A percentile compares a stretch with the other conserved stretches of the same genome.
Evolutionary conservation across 1,140 invertebrate species (phyloP).

Genomic region (Lepeophtheirus salmonis): DNA sequence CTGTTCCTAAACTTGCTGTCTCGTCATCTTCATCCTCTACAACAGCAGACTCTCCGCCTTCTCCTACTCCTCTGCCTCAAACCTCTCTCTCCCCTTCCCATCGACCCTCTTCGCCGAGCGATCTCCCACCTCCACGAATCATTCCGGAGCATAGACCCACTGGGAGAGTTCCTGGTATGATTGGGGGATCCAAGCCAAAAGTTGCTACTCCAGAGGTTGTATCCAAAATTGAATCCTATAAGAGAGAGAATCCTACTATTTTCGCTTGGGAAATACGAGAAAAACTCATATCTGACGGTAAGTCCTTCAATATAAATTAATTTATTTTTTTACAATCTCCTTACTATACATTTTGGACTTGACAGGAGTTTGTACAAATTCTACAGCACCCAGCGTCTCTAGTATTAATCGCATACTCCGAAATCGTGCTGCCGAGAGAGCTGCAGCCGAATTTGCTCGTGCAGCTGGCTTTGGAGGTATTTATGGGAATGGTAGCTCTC

Average conservation of each 20-base stretch:
- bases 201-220: conserved; percentile 90
- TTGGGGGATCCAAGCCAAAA: conserved; percentile 95
- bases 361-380: conserved; percentile 65
- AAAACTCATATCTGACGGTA: conserved; percentile 78
- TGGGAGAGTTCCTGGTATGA: conserved; percentile 51
- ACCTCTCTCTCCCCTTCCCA: no score
- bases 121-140: background rate
- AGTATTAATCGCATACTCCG: conserved; percentile 78
- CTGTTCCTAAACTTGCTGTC: no score
- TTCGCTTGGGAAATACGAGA: conserved; percentile 93
- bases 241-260: conserved; percentile 85
- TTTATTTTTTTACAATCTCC: background rate
- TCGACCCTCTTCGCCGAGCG: background rate
- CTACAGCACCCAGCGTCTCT: conserved; percentile 66
- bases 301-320: conserved; percentile 6
- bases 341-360: background rate
- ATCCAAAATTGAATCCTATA: conserved; percentile 87
- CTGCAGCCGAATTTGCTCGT: conserved; percentile 72
- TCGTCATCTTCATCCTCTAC: no score
- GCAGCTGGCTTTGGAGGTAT: conserved; percentile 35
- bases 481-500: conserved; percentile 34
- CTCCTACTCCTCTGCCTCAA: no score
- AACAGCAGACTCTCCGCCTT: no score
- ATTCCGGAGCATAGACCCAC: background rate
- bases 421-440: conserved; percentile 75